Percentiles rank a stretch among this genome's conserved stretches.
Evolutionary conservation across 1,140 invertebrate species (phyloP).

Genomic region (Pseudomyrmex cubaensis): DNA sequence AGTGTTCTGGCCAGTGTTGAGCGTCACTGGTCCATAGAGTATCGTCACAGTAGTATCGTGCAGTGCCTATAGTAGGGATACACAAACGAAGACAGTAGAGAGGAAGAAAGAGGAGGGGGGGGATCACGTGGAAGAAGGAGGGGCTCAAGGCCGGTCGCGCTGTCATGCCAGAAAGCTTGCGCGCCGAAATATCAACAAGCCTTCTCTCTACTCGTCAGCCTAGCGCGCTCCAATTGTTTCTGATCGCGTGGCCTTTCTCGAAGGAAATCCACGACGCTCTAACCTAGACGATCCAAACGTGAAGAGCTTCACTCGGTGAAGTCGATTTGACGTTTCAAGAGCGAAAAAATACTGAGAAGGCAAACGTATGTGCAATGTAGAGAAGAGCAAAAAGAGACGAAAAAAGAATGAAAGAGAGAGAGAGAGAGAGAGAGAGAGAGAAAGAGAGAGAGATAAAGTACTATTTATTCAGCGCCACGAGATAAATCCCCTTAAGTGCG

Average conservation of each 20-base stretch:
- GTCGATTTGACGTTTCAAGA: slow-evolving; percentile 15
- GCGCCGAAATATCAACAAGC: slow-evolving; percentile 82
- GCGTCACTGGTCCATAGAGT: slow-evolving; percentile 69
- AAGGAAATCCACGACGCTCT: not conserved
- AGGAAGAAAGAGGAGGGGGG: slow-evolving; percentile 36
- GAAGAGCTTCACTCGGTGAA: not conserved
- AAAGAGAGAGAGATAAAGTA: not conserved
- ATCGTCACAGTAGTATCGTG: slow-evolving; percentile 42
- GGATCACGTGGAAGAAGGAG: slow-evolving; percentile 51
- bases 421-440: not conserved
- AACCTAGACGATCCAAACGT: not conserved
- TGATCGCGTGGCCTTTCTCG: slow-evolving; percentile 29
- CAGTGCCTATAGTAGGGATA: slow-evolving; percentile 59
- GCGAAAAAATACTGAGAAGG: not conserved
- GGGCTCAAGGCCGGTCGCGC: slow-evolving; percentile 82
- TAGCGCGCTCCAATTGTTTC: slow-evolving; percentile 43
- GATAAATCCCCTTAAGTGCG: too few relatives aligned
- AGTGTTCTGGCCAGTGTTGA: slow-evolving; percentile 55
- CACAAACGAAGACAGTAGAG: too few relatives aligned
- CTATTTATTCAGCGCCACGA: too few relatives aligned
- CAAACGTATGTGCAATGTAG: not conserved
- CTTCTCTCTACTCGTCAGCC: slow-evolving; percentile 72
- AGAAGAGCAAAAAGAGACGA: not conserved
- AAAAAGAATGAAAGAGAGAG: not conserved
- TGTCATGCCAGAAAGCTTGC: slow-evolving; percentile 80